phyloP scores from a whole-genome alignment of 1,140 invertebrate species.

The Stenopsyche tienmushanensis region DNA sequence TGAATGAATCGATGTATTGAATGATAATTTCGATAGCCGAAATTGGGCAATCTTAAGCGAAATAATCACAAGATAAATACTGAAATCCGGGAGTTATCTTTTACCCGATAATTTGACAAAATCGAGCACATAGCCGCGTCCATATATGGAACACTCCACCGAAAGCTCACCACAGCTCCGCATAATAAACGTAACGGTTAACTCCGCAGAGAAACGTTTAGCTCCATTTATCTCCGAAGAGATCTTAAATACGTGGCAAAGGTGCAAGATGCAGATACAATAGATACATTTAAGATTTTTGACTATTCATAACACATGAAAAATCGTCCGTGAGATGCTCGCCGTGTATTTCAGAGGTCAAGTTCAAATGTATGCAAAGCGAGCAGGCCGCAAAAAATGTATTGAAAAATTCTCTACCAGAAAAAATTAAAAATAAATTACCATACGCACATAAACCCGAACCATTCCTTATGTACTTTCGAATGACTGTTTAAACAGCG shows the following conservation, averaged over 20 bases:
- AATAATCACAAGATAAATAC: too few relatives aligned
- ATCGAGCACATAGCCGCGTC: neutral
- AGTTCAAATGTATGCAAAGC: conserved; percentile 26
- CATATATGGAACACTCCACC: too few relatives aligned
- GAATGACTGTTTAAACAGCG: neutral
- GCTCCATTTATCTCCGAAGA: conserved; percentile 22
- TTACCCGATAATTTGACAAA: too few relatives aligned
- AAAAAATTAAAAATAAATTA: neutral
- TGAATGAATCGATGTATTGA: too few relatives aligned
- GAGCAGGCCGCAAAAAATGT: conserved; percentile 14
- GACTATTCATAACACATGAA: conserved; percentile 26
- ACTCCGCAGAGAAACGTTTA: neutral
- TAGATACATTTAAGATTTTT: conserved; percentile 21
- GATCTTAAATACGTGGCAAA: conserved; percentile 10
- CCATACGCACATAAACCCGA: neutral
- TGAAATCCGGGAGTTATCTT: too few relatives aligned
- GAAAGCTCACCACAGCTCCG: neutral
- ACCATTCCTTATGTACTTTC: too few relatives aligned
- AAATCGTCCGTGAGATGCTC: conserved; percentile 9
- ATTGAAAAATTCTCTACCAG: conserved; percentile 10
- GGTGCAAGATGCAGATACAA: conserved; percentile 24
- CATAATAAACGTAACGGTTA: conserved; percentile 4
- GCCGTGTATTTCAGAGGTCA: conserved; percentile 5
- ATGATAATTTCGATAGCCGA: too few relatives aligned
- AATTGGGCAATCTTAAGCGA: too few relatives aligned